phyloP scores from a whole-genome alignment of 2,888 invertebrate species.

The Corbicula japonica region DNA sequence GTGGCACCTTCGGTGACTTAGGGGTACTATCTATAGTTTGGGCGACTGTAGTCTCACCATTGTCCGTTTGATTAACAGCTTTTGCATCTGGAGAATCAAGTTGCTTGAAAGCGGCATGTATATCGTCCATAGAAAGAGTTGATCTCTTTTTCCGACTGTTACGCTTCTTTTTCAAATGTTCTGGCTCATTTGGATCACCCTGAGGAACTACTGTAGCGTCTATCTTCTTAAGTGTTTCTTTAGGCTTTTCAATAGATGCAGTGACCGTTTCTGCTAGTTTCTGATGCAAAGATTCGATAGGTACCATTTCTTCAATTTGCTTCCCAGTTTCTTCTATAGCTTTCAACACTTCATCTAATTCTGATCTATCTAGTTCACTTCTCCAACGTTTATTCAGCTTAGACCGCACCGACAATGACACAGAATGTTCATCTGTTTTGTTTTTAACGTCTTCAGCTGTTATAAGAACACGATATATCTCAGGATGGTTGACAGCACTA shows the following conservation, averaged over 20 bases:
- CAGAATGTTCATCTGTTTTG: conserved; percentile 62
- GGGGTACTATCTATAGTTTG: conserved; percentile 32
- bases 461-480: conserved; percentile 66
- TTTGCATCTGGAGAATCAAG: conserved; percentile 27
- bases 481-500: conserved; percentile 71
- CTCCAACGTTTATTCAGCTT: conserved; percentile 75
- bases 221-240: not conserved
- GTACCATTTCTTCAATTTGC: conserved; percentile 72
- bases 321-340: conserved; percentile 81
- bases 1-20: conserved; percentile 63
- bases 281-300: conserved; percentile 29
- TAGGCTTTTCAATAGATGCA: conserved; percentile 35
- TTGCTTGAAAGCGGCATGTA: conserved; percentile 75
- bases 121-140: conserved; percentile 77
- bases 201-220: conserved; percentile 58
- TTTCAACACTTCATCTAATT: conserved; percentile 82
- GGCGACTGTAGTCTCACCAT: conserved; percentile 21
- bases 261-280: conserved; percentile 49
- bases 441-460: conserved; percentile 61
- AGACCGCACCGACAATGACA: conserved; percentile 74
- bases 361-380: conserved; percentile 74
- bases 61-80: conserved; percentile 9
- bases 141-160: conserved; percentile 78
- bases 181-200: conserved; percentile 68
- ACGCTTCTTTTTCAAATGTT: conserved; percentile 75